phyloP scores from a whole-genome alignment of 2,797 vertebrate genomes.

The Dermochelys coriacea region DNA sequence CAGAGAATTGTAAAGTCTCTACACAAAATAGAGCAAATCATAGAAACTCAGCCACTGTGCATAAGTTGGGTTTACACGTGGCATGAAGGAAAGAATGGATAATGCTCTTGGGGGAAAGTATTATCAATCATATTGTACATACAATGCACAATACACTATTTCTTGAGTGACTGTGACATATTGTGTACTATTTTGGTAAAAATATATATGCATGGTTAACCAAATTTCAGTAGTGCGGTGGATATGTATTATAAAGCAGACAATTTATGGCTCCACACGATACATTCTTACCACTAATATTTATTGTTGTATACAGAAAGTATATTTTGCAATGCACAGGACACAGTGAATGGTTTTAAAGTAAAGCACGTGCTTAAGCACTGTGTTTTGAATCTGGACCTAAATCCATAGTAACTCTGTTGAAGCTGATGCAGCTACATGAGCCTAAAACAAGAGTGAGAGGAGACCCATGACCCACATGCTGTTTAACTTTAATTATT shows the following conservation, averaged over 20 bases:
- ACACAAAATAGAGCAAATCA: background rate
- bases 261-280: background rate
- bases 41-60: background rate
- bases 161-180: background rate
- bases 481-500: background rate
- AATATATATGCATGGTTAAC: background rate
- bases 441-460: background rate
- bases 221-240: background rate
- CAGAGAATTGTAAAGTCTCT: slow-evolving; percentile 5
- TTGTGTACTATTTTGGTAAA: background rate
- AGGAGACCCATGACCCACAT: background rate
- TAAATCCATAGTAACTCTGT: background rate
- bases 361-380: background rate
- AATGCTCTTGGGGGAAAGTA: background rate
- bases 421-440: background rate
- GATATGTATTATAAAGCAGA: background rate
- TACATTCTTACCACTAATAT: background rate
- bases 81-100: background rate
- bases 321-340: background rate
- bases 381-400: background rate
- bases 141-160: background rate
- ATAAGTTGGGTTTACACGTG: background rate
- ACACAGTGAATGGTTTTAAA: background rate
- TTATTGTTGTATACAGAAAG: background rate
- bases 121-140: background rate